These are phyloP conservation scores for Spongia lamella DNA, from an alignment of 37 sponge, comb jelly and placozoan genomes.

Conservation along the genomic window DNA sequence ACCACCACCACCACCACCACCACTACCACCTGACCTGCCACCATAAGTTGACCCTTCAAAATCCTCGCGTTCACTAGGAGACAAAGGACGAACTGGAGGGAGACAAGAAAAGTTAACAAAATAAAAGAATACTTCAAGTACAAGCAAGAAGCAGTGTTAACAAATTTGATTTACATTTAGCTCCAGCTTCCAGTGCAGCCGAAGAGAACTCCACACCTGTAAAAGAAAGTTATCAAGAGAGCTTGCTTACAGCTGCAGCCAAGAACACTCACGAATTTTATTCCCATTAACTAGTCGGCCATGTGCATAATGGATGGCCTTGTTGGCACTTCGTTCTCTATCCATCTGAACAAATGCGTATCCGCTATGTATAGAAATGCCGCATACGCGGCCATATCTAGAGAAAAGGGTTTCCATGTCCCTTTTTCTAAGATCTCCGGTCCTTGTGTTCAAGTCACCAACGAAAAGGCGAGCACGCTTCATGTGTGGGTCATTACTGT, in stretches of 20 bases:
- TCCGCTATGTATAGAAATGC: constrained; percentile 62
- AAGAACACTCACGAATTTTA: constrained; percentile 57
- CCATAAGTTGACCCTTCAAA: too few species aligned
- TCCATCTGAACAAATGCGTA: constrained; percentile 76
- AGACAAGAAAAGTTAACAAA: background rate
- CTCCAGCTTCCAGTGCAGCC: constrained; percentile 71
- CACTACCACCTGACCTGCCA: too few species aligned
- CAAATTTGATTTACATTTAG: constrained; percentile 49
- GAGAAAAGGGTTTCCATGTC: constrained; percentile 47
- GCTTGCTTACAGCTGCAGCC: too few species aligned
- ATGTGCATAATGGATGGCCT: constrained; percentile 61
- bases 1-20: too few species aligned
- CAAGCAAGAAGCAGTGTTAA: background rate
- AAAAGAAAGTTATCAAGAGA: background rate
- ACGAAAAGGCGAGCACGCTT: constrained; percentile 71
- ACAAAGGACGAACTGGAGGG: background rate
- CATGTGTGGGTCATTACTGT: constrained; percentile 44
- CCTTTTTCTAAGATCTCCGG: constrained; percentile 8
- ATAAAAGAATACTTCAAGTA: background rate
- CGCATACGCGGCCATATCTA: constrained; percentile 56
- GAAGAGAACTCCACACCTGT: constrained; percentile 76
- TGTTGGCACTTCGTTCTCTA: constrained; percentile 50
- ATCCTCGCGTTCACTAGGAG: background rate
- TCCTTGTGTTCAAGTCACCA: constrained; percentile 47
- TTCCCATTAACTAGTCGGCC: constrained; percentile 38